A percentile compares a stretch with the other conserved stretches of the same genome.
These are phyloP conservation scores for Carterocephalus palaemon DNA, from an alignment of 2,888 invertebrate species.

Conservation along the genomic window DNA sequence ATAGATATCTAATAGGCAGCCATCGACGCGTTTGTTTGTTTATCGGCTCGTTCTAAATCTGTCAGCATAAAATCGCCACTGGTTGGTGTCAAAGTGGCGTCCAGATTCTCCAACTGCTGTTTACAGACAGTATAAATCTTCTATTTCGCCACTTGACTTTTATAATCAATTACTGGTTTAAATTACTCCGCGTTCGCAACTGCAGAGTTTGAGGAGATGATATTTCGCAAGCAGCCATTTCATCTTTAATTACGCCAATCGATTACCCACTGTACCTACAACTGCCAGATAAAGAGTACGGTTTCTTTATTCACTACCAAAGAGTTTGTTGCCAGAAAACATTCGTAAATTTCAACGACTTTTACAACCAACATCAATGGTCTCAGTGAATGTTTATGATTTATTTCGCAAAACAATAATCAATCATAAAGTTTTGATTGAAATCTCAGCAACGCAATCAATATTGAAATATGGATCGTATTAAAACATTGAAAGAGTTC, in stretches of 20 bases:
- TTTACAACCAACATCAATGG: slow-evolving; percentile 3
- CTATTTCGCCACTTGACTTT: slow-evolving; percentile 61
- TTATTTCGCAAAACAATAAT: neutral
- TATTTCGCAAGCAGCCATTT: slow-evolving; percentile 52
- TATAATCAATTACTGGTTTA: slow-evolving; percentile 69
- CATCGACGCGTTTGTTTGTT: slow-evolving; percentile 30
- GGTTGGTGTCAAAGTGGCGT: slow-evolving; percentile 32
- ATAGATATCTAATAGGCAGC: slow-evolving; percentile 18
- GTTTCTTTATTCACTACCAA: slow-evolving; percentile 34
- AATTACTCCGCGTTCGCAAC: slow-evolving; percentile 59
- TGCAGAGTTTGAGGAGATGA: too few species aligned
- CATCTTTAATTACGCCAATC: slow-evolving; percentile 58
- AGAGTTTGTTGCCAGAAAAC: slow-evolving; percentile 5
- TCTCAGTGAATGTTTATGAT: slow-evolving; percentile 2
- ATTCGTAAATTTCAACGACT: slow-evolving; percentile 9
- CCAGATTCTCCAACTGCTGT: slow-evolving; percentile 37
- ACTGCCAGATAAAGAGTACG: slow-evolving; percentile 40
- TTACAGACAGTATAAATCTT: slow-evolving; percentile 64
- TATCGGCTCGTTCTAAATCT: slow-evolving; percentile 38
- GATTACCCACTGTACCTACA: slow-evolving; percentile 49
- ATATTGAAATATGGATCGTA: too few species aligned
- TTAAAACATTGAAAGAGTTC: too few species aligned
- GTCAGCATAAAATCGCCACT: slow-evolving; percentile 30
- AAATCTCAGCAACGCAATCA: too few species aligned
- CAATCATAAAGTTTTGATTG: too few species aligned